Conservation (phyloP, 2,113 vertebrate genomes). For the Forbesichthys papilliferus region DNA sequence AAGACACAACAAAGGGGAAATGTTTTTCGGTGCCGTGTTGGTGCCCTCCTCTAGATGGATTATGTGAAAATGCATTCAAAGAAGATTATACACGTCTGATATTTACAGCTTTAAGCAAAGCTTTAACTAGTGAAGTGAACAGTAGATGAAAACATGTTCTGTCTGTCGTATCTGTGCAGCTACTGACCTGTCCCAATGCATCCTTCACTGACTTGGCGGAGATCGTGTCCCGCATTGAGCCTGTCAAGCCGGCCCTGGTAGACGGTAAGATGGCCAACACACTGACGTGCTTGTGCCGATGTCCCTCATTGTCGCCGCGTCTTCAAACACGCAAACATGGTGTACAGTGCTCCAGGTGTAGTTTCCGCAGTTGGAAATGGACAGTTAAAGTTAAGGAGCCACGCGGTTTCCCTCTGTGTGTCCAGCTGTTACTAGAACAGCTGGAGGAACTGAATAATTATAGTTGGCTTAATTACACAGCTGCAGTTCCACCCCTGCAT, state of each 20-base stretch:
- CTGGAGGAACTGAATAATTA: constrained; percentile 8
- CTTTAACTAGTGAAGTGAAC: too few relatives aligned
- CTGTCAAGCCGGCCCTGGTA: constrained; percentile 77
- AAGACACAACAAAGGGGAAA: not conserved
- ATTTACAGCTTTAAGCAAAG: too few relatives aligned
- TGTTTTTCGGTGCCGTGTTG: too few relatives aligned
- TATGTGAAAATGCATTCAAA: too few relatives aligned
- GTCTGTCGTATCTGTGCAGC: constrained; percentile 62
- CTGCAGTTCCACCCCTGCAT: not conserved
- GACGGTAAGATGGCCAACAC: constrained; percentile 80
- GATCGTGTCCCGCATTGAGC: constrained; percentile 94
- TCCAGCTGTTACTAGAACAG: not conserved
- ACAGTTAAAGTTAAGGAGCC: not conserved
- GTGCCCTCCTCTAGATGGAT: too few relatives aligned
- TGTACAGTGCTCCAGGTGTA: too few relatives aligned
- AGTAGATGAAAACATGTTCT: too few relatives aligned
- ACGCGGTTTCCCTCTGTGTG: not conserved
- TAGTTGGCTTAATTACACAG: not conserved
- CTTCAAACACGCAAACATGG: too few relatives aligned
- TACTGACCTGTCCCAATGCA: constrained; percentile 86
- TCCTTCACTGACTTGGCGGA: constrained; percentile 95
- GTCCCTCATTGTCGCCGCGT: not conserved
- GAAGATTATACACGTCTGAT: too few relatives aligned
- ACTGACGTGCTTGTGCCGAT: too few relatives aligned
- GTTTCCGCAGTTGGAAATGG: not conserved